phyloP scores from a whole-genome alignment of 2,113 vertebrate genomes.

The Ceuthmochares aereus region DNA sequence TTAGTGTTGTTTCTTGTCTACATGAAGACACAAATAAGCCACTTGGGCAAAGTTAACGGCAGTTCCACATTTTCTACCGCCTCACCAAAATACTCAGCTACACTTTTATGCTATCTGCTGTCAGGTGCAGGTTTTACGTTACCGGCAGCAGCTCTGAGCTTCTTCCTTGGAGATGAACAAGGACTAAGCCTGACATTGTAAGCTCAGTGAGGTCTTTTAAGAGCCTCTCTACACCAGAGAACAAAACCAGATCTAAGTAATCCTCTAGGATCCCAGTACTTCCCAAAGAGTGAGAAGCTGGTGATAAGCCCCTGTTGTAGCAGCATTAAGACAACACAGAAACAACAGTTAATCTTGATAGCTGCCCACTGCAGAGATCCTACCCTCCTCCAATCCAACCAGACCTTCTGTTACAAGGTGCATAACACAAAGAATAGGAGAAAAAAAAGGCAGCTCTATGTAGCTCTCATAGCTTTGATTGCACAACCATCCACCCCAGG shows the following conservation, averaged over 20 bases:
- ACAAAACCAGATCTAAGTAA: neutral
- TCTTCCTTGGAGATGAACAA: neutral
- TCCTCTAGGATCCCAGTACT: neutral
- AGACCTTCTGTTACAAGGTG: neutral
- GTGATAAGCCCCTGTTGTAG: neutral
- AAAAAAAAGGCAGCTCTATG: neutral
- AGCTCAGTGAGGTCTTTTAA: neutral
- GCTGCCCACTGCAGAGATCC: neutral
- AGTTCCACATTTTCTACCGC: neutral
- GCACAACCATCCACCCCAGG: neutral
- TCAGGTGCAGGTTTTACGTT: neutral
- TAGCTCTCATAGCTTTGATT: neutral
- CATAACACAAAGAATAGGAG: neutral
- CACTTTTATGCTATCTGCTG: neutral
- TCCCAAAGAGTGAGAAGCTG: neutral
- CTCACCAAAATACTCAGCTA: neutral
- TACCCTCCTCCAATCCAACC: neutral
- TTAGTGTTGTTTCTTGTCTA: neutral
- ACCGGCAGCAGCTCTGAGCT: neutral
- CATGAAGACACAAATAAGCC: neutral
- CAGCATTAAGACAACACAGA: neutral
- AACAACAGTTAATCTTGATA: neutral
- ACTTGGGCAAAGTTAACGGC: neutral
- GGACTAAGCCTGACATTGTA: neutral
- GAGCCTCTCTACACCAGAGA: neutral